Evolutionary conservation across 2,113 vertebrate species (phyloP).

Genomic region (Motacilla alba): DNA sequence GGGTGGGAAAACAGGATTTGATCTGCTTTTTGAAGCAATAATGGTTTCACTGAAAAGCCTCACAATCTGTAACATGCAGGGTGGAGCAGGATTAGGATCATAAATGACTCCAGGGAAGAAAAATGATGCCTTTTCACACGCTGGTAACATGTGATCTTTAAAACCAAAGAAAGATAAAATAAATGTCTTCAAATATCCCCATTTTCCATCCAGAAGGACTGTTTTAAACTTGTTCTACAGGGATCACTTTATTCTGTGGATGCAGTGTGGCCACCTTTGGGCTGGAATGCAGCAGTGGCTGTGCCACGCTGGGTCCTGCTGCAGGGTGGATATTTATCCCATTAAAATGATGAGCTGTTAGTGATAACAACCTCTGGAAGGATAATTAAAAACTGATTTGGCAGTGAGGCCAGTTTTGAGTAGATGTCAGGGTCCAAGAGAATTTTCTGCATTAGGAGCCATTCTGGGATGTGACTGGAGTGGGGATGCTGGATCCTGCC

Average conservation of each 20-base stretch:
- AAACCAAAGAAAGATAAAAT: background rate
- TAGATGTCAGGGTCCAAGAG: background rate
- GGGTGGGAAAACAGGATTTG: background rate
- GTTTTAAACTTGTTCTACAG: background rate
- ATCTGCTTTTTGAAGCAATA: background rate
- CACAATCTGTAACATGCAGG: background rate
- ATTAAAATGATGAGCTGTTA: background rate
- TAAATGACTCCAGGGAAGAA: background rate
- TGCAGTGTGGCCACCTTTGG: background rate
- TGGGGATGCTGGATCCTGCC: background rate
- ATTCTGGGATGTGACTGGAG: background rate
- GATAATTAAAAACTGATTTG: background rate
- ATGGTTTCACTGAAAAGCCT: background rate
- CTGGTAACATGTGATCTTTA: background rate
- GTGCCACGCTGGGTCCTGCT: accelerated
- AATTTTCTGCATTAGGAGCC: accelerated
- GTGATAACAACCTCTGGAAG: background rate
- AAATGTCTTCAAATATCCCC: background rate
- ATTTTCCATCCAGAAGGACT: background rate
- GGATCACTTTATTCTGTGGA: background rate
- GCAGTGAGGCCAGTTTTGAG: background rate
- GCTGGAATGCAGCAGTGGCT: background rate
- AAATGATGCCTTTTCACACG: background rate
- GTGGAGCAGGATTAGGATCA: background rate
- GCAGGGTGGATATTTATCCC: background rate